Base-by-base conservation (phyloP, 2,113 vertebrate genomes). In the Megaleporinus macrocephalus region DNA sequence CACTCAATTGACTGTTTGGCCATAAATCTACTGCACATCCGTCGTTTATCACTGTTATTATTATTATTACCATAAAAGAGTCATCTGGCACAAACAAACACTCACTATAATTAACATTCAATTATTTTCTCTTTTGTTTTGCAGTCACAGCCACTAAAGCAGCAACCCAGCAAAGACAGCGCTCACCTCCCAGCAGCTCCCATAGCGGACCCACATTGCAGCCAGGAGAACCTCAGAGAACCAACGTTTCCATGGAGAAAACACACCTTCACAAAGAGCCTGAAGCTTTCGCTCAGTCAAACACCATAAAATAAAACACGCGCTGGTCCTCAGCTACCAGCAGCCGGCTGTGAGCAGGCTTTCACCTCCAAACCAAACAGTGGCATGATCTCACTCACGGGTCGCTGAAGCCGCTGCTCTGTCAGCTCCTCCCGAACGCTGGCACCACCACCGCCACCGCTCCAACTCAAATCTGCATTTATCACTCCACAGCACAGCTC, bases 111-210 rank as follows among this genome's bases (percentile, higher is more conserved):
- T 29, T 57, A 57, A 53, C 11, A 26, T 10, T 70, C 27, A 36
- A 36, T 51, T 51, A 22, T 36, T 33, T n/a, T 22, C 29, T 49
- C n/a, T 73, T 55, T 18, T 51, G 10, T 47, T 27, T 47, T 26
- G 26, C 62, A 20, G 2, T 30, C 36, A 22, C 16, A 73, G 44
- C 59, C 44, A 53, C 30, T 77, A 6, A 63, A n/a, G 22, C 13
- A 61, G 5, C 26, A 30, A 63, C 11, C 53, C 53, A 55, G 53
- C 18, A 26, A 73, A 24, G 20, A 12, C 27, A 36, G 20, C 14
- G 84, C 94, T 94, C 91, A 95, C 94, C 94, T 94, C 87, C 86
- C 88, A 84, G 91, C 88, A 73, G 91, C 90, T 89, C 94, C 94
- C 94, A 95, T 95, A 85, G 78, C 91, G 59, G 86, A 77, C 87